Evolutionary conservation across 2,888 invertebrate species (phyloP), one percentile per base, ranked within the genome.

Genomic region (Philonicus albiceps): DNA sequence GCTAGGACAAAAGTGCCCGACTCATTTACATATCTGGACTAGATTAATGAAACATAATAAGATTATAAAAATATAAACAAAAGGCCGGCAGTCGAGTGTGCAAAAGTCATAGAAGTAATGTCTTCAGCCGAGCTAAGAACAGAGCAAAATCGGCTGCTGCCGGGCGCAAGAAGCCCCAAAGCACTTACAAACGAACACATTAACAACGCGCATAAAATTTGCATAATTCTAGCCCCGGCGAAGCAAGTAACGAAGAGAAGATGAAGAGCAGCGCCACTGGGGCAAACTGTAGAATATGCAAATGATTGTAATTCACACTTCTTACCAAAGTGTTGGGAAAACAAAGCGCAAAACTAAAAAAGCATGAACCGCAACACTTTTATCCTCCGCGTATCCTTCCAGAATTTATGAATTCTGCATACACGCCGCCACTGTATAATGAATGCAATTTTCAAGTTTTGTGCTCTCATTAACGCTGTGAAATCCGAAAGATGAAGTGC

Each of bases 381-480:
- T 88, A 89, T 89, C 88, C 88, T 87, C 88, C 37, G 83, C 83
- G 83, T 64, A 83, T 83, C 83, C 72, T 83, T 72, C 83, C 64
- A 83, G 64, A 83, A 83, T 83, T 83, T 83, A 83, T 83, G 83
- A 83, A 83, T 83, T 72, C 83, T 83, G 83, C 83, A 83, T 83
- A 83, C 83, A 83, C 72, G 83, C 87, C 88, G 87, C 88, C 88
- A 87, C 86, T 88, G 88, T 88, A 90, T 91, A 91, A 91, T 91
- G 91, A 91, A 91, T 90, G 91, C 91, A 90, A 91, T 90, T 91
- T 91, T 89, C 89, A 89, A 89, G 89, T 90, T 89, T 88, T 89
- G 89, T 89, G 89, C 89, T 88, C 90, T 90, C 90, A 90, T 90
- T 90, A 90, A 89, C 89, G 89, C 89, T 88, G 88, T 89, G 64